Base-by-base conservation (phyloP, 2,113 vertebrate genomes). In the Pseudopipra pipra region DNA sequence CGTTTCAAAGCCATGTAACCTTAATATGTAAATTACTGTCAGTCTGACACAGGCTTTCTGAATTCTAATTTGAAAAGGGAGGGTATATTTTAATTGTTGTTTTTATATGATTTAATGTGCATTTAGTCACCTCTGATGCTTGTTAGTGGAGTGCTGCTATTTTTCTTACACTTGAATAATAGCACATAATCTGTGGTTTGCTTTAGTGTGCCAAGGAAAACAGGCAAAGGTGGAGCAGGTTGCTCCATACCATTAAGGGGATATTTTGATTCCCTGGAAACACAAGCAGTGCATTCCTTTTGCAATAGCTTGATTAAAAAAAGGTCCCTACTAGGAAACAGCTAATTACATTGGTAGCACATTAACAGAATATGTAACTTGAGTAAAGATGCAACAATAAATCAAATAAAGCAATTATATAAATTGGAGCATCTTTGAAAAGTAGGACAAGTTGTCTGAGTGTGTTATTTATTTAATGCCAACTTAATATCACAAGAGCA, bases 361-460 rank as follows among this genome's bases (percentile, higher is more conserved):
- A 72, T 96, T 90, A 95, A 79, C 49, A 89, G 72, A 91, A 85
- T 78, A 43, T 62, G 70, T 41, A 92, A 92, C 75, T 83, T 10
- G 31, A 74, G 76, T 76, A 79, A 90, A 70, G 84, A 51, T 7
- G 8, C 79, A 90, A 44, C 63, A 85, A 79, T 96, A 97, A 94
- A 95, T 96, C 90, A 94, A 81, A 79, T 51, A 62, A 91, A 46
- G 43, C 85, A 96, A 97, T 97, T 97, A 96, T 24, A 90, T 83
- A 93, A 95, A 96, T 78, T 72, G 93, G 94, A 95, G 68, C 63
- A 87, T 95, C 89, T 97, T 93, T 65, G 87, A 84, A 96, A 97
- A 97, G 73, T 89, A 59, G 87, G 94, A 94, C 89, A 86, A 75
- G 84, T 79, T 93, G 79, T 80, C n/a, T 31, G 74, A 51, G 66